A percentile compares a stretch with the other conserved stretches of the same genome.
These are phyloP conservation scores for Corbicula japonica DNA, from an alignment of 2,888 invertebrate species.

Conservation along the genomic window DNA sequence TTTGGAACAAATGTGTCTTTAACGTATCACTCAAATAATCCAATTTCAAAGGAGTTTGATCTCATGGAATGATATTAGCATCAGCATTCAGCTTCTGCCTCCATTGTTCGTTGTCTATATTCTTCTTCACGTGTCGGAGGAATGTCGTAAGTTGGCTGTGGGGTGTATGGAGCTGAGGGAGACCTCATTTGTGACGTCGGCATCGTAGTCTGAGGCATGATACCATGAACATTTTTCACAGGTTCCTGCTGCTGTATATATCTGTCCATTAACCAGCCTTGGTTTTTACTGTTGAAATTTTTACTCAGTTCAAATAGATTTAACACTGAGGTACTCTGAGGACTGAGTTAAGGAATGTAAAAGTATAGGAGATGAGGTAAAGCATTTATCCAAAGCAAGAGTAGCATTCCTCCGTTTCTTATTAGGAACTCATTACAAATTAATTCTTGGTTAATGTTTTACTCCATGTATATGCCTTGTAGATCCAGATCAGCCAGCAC, in stretches of 20 bases:
- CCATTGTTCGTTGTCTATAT: conserved; percentile 34
- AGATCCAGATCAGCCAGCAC: too few relatives aligned
- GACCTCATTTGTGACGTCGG: conserved; percentile 68
- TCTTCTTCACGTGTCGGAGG: conserved; percentile 46
- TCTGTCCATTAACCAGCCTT: conserved; percentile 83
- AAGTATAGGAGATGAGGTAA: too few relatives aligned
- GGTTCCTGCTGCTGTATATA: conserved; percentile 82
- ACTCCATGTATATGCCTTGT: too few relatives aligned
- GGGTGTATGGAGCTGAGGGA: conserved; percentile 55
- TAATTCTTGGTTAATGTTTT: too few relatives aligned
- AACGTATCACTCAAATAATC: too few relatives aligned
- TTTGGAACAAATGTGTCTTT: too few relatives aligned
- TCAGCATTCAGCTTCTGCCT: conserved; percentile 61
- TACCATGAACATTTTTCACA: conserved; percentile 66
- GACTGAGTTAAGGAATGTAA: conserved; percentile 50
- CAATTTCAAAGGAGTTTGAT: too few relatives aligned
- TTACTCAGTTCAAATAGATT: conserved; percentile 85
- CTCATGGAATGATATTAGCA: too few relatives aligned
- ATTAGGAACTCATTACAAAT: too few relatives aligned
- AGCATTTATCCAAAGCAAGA: too few relatives aligned
- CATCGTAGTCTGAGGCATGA: conserved; percentile 71
- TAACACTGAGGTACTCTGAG: conserved; percentile 83
- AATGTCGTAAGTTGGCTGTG: conserved; percentile 61
- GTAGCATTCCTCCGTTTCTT: too few relatives aligned
- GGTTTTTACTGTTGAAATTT: conserved; percentile 80